Evolutionary conservation across 2,797 vertebrate genomes (phyloP), one percentile per base, ranked within the genome.

Genomic region (Cryptoprocta ferox): DNA sequence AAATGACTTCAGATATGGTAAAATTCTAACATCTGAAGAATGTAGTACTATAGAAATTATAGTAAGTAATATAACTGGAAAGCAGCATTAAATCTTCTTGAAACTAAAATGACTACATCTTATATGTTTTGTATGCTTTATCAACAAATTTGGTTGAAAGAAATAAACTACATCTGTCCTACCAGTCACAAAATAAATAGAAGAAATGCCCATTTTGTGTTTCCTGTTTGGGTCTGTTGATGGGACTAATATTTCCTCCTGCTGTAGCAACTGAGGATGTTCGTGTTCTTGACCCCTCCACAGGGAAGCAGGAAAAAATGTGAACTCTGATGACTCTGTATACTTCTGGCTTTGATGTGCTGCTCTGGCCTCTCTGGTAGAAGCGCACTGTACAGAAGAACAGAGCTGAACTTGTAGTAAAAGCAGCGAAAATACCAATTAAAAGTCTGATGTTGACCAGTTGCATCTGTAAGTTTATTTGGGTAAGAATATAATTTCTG

Each of bases 141-240:
- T 0, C 90, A 84, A 73, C 95, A 95, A 93, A 89, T 93, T 56
- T 73, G 63, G n/a, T 73, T 63, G 45, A 91, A 88, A 71, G 28
- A 90, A 61, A 71, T 78, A 83, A 83, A 79, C 30, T 85, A 42
- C 0, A 1, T 66, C 71, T 73, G 91, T 73, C 95, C 94, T 92
- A 78, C 50, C 28, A 85, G 92, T 42, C 76, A 92, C 82, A 91
- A 83, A 96, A 96, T 96, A 91, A 96, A 59, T 26, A 56, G 91
- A 50, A 86, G 93, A 93, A 70, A 65, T 59, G 42, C 10, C 39
- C 19, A 80, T 89, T 95, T 56, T 59, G 37, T 89, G 68, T 42
- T 96, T 98, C 94, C 89, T 97, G 89, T 97, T 97, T 91, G 78
- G 53, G 91, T 97, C 89, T 85, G 91, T 35, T 56, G 83, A 68